These are phyloP conservation scores for Cotesia chilonis DNA, from an alignment of 1,140 invertebrate species.

Conservation along the genomic window DNA sequence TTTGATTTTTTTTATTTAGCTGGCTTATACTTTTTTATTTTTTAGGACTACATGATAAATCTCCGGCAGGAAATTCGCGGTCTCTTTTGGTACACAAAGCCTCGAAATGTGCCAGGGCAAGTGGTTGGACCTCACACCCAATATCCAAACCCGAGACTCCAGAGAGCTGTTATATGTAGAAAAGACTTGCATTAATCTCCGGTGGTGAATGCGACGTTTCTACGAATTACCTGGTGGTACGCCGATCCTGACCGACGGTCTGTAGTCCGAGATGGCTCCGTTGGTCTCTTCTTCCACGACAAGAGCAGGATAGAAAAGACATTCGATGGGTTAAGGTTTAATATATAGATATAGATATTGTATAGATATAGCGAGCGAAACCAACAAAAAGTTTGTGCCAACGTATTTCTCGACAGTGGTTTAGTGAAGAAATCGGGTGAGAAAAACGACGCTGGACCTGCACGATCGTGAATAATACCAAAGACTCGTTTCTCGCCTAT, in stretches of 20 bases:
- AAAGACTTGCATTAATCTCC: slow-evolving; percentile 38
- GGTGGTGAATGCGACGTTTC: slow-evolving; percentile 33
- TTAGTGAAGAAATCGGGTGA: slow-evolving; percentile 6
- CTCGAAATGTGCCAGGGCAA: slow-evolving; percentile 6
- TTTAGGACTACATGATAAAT: slow-evolving; percentile 3
- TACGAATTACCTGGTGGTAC: slow-evolving; percentile 30
- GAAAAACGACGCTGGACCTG: slow-evolving; percentile 12
- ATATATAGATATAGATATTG: neutral
- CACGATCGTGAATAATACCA: slow-evolving; percentile 23
- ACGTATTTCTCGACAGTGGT: neutral
- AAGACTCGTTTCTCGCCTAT: slow-evolving; percentile 14
- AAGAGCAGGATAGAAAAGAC: neutral
- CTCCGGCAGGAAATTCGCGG: slow-evolving; percentile 23
- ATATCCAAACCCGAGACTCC: too few species aligned
- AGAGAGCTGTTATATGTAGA: neutral
- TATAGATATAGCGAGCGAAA: neutral
- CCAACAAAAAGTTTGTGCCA: neutral
- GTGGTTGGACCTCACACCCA: slow-evolving; percentile 19
- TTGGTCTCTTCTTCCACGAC: too few species aligned
- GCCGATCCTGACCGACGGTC: neutral
- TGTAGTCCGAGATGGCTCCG: neutral
- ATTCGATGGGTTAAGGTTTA: neutral
- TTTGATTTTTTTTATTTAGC: neutral
- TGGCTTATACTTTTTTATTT: neutral
- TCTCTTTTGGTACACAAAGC: neutral